Evolutionary conservation across 2,113 vertebrate species (phyloP).

Genomic region (Hystrix brachyura): DNA sequence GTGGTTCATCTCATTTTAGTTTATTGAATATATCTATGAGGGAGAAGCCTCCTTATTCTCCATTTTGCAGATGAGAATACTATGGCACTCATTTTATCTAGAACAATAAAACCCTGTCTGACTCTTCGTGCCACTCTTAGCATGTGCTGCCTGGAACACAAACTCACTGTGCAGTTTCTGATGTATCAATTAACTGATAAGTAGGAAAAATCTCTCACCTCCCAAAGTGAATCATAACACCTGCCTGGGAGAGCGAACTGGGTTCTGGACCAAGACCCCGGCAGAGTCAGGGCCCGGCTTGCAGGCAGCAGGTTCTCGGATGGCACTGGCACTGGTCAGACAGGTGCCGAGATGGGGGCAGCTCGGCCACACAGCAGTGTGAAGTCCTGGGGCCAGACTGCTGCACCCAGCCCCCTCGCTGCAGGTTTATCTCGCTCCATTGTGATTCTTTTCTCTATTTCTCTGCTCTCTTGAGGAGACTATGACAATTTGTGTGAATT

Average conservation of each 20-base stretch:
- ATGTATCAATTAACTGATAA: background rate
- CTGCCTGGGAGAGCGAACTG: background rate
- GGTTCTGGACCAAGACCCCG: background rate
- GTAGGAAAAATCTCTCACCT: background rate
- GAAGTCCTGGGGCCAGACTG: background rate
- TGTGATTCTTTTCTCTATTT: background rate
- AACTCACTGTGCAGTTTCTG: background rate
- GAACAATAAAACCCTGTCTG: too few species aligned
- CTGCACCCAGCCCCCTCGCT: background rate
- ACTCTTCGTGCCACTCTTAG: background rate
- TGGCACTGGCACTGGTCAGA: background rate
- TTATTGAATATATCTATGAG: background rate
- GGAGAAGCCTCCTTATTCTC: background rate
- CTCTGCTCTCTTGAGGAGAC: background rate
- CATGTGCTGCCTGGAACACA: background rate
- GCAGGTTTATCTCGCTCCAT: background rate
- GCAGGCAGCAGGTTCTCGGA: background rate
- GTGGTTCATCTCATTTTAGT: background rate
- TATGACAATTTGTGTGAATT: background rate
- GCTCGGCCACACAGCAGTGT: background rate
- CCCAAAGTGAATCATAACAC: background rate
- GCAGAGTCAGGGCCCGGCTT: background rate
- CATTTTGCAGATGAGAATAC: background rate
- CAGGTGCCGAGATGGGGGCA: background rate
- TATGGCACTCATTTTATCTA: background rate